Percentiles rank a stretch among this genome's conserved stretches.
Conservation (phyloP, 2,113 vertebrate genomes). For the Malurus elegans region DNA sequence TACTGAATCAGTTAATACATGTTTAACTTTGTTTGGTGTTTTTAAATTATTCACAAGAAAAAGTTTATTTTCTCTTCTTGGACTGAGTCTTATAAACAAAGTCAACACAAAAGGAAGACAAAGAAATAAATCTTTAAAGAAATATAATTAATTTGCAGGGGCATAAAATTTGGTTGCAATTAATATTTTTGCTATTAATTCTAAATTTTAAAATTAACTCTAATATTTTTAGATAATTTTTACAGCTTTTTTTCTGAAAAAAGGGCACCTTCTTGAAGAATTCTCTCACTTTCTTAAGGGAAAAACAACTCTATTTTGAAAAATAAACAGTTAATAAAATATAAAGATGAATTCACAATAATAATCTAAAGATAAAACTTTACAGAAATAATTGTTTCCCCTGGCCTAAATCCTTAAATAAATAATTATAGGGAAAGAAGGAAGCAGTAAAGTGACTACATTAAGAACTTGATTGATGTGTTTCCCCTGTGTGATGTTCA, state of each 20-base stretch:
- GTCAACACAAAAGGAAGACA: not conserved
- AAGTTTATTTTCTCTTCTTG: not conserved
- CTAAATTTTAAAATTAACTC: not conserved
- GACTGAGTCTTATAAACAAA: not conserved
- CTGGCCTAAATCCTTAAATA: not conserved
- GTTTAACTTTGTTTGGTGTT: not conserved
- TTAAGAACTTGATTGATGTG: slow-evolving; percentile 58
- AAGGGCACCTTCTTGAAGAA: not conserved
- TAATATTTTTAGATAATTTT: not conserved
- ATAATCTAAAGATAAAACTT: not conserved
- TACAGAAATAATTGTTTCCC: not conserved
- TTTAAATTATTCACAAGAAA: not conserved
- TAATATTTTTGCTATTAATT: not conserved
- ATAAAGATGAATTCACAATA: not conserved
- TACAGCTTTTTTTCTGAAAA: not conserved
- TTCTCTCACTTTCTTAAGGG: not conserved
- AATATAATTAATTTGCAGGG: not conserved
- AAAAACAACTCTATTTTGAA: not conserved
- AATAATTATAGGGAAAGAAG: not conserved
- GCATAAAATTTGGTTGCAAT: not conserved
- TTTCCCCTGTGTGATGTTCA: not conserved
- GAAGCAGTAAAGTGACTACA: slow-evolving; percentile 33
- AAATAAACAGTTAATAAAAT: not conserved
- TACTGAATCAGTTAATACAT: not conserved
- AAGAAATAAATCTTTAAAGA: not conserved